phyloP scores from a whole-genome alignment of 2,113 vertebrate species.

The Willisornis vidua region DNA sequence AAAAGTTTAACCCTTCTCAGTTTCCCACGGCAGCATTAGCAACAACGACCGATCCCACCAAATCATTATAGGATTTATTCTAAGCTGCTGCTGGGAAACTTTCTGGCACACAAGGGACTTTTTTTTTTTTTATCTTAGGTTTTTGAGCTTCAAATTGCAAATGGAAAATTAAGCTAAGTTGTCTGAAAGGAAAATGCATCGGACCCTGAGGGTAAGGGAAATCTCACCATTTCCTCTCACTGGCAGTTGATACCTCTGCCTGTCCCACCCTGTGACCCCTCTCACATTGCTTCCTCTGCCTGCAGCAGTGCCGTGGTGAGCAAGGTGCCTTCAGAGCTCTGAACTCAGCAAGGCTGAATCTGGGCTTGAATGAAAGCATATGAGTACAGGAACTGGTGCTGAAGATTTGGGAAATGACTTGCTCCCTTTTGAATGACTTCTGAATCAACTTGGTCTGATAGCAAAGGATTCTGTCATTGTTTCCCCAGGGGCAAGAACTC shows the following conservation, averaged over 20 bases:
- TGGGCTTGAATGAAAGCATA: not conserved
- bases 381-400: not conserved
- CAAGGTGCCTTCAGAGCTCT: not conserved
- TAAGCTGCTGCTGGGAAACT: slow-evolving; percentile 53
- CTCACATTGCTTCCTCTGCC: not conserved
- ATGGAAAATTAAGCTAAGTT: slow-evolving; percentile 21
- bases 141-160: slow-evolving; percentile 24
- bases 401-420: not conserved
- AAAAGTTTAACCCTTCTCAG: slow-evolving; percentile 59
- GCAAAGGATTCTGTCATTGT: not conserved
- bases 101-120: not conserved
- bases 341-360: not conserved
- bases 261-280: not conserved
- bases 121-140: not conserved
- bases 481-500: not conserved
- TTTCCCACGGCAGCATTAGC: slow-evolving; percentile 58
- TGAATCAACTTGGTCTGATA: not conserved
- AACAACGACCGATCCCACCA: not conserved
- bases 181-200: slow-evolving; percentile 28
- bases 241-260: not conserved
- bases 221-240: not conserved
- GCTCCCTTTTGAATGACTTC: not conserved
- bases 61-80: slow-evolving; percentile 52
- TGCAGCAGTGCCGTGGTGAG: not conserved
- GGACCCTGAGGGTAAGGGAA: slow-evolving; percentile 18